Conservation (phyloP, 2,888 invertebrate genomes). For the Plagiodera versicolora region DNA sequence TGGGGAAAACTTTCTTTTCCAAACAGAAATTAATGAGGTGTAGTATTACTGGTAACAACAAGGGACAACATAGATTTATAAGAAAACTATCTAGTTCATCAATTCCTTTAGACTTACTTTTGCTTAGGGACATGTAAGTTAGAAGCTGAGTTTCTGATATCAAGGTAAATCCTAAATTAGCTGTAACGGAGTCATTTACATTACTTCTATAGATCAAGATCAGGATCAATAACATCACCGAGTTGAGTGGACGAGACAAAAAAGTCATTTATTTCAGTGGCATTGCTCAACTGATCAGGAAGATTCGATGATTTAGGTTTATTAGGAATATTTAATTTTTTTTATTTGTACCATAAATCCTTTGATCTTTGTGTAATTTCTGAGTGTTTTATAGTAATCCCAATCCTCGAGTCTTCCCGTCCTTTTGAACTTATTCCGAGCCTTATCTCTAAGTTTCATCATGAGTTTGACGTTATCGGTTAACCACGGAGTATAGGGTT, state of each 20-base stretch:
- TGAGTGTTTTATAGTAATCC: not conserved
- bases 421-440: no score
- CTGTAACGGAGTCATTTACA: no score
- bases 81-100: constrained; percentile 2
- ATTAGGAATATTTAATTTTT: not conserved
- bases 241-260: constrained; percentile 6
- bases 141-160: not conserved
- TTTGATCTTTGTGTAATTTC: not conserved
- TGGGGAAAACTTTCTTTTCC: not conserved
- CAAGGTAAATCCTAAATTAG: not conserved
- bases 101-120: constrained; percentile 7
- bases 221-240: constrained; percentile 1
- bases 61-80: constrained; percentile 2
- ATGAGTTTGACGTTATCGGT: no score
- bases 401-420: not conserved
- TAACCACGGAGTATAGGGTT: no score
- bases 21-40: not conserved
- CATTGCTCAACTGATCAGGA: not conserved
- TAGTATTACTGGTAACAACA: not conserved
- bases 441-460: no score
- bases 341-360: not conserved
- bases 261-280: constrained; percentile 1
- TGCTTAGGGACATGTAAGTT: not conserved
- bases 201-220: not conserved
- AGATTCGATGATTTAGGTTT: not conserved